Base-by-base conservation (phyloP, 2,888 invertebrate species). In the Drosophila picticornis region DNA sequence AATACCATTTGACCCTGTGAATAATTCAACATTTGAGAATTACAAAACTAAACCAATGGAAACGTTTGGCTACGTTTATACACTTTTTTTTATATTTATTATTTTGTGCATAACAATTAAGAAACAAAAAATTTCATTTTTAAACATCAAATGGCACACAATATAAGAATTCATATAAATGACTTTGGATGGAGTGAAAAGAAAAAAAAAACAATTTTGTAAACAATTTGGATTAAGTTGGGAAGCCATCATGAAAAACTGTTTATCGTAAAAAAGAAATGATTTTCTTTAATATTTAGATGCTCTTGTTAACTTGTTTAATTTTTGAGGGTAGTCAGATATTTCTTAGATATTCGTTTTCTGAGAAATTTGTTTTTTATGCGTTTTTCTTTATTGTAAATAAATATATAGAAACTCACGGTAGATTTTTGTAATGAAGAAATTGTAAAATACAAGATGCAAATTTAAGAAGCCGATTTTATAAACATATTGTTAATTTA, bases 401-500 rank as follows among this genome's bases (percentile, higher is more conserved):
- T 65, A 77, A 19, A 43, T 16, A 31, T 38, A 46, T 55, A 68
- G 2, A 68, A 19, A 60, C 22, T 46, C 25, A 13, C 19, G 31
- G 55, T 56, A 16, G 43, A 63, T 59, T 75, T 63, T 57, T 71
- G 31, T 62, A 70, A 57, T 13, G 25, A 60, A 29, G 32, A 56
- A 67, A 53, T 22, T 80, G 72, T 80, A 75, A 71, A 60, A 82
- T 72, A 71, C 62, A 74, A 62, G 62, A 67, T 25, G 36, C 53
- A 80, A 75, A 69, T 75, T 68, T 59, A 75, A 60, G 52, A 81
- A 75, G 72, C 53, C 70, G 85, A 84, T 84, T 83, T 83, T 84
- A 83, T 83, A 80, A 63, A 74, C 55, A 66, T 58, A 76, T 62
- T 80, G 69, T 77, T 80, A 61, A 76, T 70, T 77, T 78, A 75